phyloP scores from a whole-genome alignment of 1,140 invertebrate species.

The Elymnias hypermnestra region DNA sequence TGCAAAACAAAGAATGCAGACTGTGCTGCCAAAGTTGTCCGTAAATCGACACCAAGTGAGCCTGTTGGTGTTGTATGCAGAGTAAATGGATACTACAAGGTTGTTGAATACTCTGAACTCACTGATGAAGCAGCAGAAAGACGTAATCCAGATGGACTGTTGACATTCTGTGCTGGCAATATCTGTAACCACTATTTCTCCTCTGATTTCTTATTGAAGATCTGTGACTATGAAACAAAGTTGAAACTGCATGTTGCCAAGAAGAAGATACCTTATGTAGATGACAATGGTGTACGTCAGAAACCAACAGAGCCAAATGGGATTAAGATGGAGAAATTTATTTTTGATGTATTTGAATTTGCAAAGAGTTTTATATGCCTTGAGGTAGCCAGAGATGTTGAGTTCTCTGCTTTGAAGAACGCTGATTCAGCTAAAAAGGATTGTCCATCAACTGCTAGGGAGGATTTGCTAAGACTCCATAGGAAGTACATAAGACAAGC shows the following conservation, averaged over 20 bases:
- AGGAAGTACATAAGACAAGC: conserved; percentile 88
- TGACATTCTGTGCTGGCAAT: conserved; percentile 96
- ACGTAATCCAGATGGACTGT: conserved; percentile 84
- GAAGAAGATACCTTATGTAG: conserved; percentile 96
- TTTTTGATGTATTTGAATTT: conserved; percentile 98
- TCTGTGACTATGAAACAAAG: conserved; percentile 81
- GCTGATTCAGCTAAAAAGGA: conserved; percentile 90
- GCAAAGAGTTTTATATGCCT: conserved; percentile 93
- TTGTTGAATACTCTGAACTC: conserved; percentile 99
- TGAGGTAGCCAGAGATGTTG: conserved; percentile 94
- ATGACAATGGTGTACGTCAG: conserved; percentile 82
- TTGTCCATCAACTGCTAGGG: conserved; percentile 90
- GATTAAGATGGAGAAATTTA: conserved; percentile 99
- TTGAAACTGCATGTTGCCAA: conserved; percentile 96
- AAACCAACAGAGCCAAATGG: conserved; percentile 93
- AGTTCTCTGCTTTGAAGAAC: conserved; percentile 99
- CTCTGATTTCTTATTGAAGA: conserved; percentile 85
- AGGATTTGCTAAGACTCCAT: conserved; percentile 89
- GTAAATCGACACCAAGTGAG: conserved; percentile 93
- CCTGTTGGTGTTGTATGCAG: conserved; percentile 97
- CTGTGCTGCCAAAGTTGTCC: conserved; percentile 97
- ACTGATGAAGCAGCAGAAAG: conserved; percentile 90
- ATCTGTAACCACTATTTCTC: conserved; percentile 99
- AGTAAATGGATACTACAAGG: conserved; percentile 91
- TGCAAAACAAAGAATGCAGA: conserved; percentile 92